Percentiles rank a stretch among this genome's conserved stretches.
phyloP scores from a whole-genome alignment of 2,888 invertebrate genomes.

The Lasioglossum malachurum region DNA sequence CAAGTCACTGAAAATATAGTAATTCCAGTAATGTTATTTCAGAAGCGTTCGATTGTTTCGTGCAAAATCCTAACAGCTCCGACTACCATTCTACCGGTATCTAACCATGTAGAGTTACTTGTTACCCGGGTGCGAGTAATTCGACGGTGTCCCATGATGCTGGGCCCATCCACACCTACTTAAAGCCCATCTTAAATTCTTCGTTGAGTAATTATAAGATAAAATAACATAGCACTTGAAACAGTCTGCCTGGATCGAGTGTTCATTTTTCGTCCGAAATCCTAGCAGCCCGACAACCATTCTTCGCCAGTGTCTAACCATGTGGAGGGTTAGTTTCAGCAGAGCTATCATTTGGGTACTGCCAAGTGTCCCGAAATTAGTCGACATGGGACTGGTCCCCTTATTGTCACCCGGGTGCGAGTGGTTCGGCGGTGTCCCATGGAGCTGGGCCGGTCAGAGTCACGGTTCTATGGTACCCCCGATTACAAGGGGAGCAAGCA shows the following conservation, averaged over 20 bases:
- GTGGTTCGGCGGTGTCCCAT: neutral
- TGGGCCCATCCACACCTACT: neutral
- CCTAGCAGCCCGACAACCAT: neutral
- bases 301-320: neutral
- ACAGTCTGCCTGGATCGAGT: neutral
- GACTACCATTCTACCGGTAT: too few species aligned
- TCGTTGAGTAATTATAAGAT: too few species aligned
- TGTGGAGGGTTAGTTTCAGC: neutral
- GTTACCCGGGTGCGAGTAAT: neutral
- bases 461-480: neutral
- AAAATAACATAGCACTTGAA: too few species aligned
- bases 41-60: neutral
- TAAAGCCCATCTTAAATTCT: too few species aligned
- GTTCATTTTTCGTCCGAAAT: neutral
- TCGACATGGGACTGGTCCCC: neutral
- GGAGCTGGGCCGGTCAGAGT: neutral
- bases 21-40: too few species aligned
- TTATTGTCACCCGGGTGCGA: neutral
- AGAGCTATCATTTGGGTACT: neutral
- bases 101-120: too few species aligned
- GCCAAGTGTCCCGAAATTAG: neutral
- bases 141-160: neutral
- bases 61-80: neutral
- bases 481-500: conserved; percentile 51
- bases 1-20: neutral